Evolutionary conservation across 1,140 invertebrate species (phyloP), one percentile per base, ranked within the genome.

Genomic region (Diprion similis): DNA sequence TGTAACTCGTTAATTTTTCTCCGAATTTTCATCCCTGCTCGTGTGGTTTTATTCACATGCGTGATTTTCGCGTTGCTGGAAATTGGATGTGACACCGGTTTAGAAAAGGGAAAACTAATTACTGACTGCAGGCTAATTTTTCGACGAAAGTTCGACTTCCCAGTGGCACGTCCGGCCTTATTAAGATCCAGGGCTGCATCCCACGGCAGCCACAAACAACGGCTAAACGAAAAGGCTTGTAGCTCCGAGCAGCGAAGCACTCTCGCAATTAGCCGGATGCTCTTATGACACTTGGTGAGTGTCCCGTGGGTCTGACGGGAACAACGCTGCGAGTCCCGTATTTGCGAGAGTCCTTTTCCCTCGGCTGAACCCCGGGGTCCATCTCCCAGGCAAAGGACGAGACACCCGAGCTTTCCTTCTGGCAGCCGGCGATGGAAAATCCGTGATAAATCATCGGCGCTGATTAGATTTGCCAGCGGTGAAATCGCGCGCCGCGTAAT

Each of bases 211-310:
- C 11, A 68, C 74, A 77, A 79, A 71, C 76, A 78, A 80, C 78
- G 81, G 82, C 80, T 88, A 88, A 87, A 87, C 85, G 86, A 85
- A 88, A 87, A 88, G 86, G 84, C 85, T 84, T 87, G 85, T 86
- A 85, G 83, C 82, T 72, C 69, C 76, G 76, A 80, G 79, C 81
- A 82, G 83, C 83, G 81, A 85, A 86, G 85, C 82, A 81, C 78
- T 80, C 81, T 78, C 73, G 82, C 82, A 88, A 88, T 87, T 88
- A 88, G 82, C 81, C 77, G 78, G 78, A 84, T 80, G 79, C 77
- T 77, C 79, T 75, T 79, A 84, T 87, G 85, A 86, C 81, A 83
- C 81, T 84, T 80, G 79, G 78, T 72, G 45, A 70, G 77, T 80
- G 81, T 83, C 79, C 81, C 82, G 74, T 68, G 72, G 78, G 84